phyloP scores from a whole-genome alignment of 2,888 invertebrate genomes.

The Hoplodrina blanda region DNA sequence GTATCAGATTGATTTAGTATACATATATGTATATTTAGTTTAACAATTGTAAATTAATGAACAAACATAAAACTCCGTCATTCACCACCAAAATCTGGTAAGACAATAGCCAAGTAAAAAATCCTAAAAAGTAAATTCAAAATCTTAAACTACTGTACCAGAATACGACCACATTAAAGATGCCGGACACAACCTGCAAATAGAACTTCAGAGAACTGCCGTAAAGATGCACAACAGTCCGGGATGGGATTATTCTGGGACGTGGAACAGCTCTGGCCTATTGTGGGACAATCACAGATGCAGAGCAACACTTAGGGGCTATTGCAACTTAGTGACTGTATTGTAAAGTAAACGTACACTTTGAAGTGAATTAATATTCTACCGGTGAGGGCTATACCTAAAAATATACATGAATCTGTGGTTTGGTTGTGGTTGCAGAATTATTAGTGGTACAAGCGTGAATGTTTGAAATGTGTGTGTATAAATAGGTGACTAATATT shows the following conservation, averaged over 20 bases:
- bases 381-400: neutral
- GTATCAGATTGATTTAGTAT: too few species aligned
- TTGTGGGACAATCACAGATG: slow-evolving; percentile 65
- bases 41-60: too few species aligned
- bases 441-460: slow-evolving; percentile 11
- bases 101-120: neutral
- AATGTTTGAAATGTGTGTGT: slow-evolving; percentile 36
- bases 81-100: too few species aligned
- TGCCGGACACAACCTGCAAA: slow-evolving; percentile 65
- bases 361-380: slow-evolving; percentile 22
- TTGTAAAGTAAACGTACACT: slow-evolving; percentile 21
- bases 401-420: slow-evolving; percentile 22
- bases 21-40: too few species aligned
- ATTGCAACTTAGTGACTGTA: slow-evolving; percentile 40
- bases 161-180: slow-evolving; percentile 62
- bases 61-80: too few species aligned
- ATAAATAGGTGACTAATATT: slow-evolving; percentile 6
- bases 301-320: slow-evolving; percentile 39
- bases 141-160: neutral
- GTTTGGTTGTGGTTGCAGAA: slow-evolving; percentile 1
- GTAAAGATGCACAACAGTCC: slow-evolving; percentile 63
- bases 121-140: neutral
- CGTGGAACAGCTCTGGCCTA: slow-evolving; percentile 51
- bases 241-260: slow-evolving; percentile 47
- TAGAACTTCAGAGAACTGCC: slow-evolving; percentile 65